Base-by-base conservation (phyloP, 2,888 invertebrate genomes). In the Sceliomorpha sp. region DNA sequence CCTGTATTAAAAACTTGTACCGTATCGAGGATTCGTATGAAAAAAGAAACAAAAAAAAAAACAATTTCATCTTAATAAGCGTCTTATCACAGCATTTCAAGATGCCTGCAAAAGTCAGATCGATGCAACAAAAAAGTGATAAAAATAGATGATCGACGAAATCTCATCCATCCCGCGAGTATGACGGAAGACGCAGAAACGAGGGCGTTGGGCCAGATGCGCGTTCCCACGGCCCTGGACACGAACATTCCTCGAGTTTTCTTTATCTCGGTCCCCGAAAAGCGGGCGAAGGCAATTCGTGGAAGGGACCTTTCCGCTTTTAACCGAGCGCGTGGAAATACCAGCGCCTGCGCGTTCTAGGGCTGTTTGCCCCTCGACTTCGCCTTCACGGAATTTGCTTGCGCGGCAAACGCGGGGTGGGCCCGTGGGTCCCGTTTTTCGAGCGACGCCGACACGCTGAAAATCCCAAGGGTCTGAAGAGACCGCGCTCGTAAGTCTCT, bases 241-340 rank as follows among this genome's bases (percentile, higher is more conserved):
- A 48, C 59, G 53, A 67, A 58, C 69, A 50, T 51, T 59, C 48
- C 36, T 39, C 62, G 60, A 51, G 66, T 67, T 73, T 71, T 59
- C 75, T 75, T 79, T 81, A 78, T 80, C 78, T 75, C 64, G 72
- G 73, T 75, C 68, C 70, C 77, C 79, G 82, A 84, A 84, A 84
- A 78, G 77, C 76, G 77, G 82, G 81, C 76, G 84, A 80, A 73
- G 75, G n/a, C 76, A 69, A 77, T 84, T 85, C 84, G 73, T 75
- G 78, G 84, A 84, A 84, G 80, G 80, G 78, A 73, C 73, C 78
- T 74, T 74, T 70, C 24, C 36, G 24, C 34, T 79, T 37, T 44
- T 13, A 45, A 42, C 39, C 45, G 51, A 15, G 59, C 39, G 45
- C 17, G 56, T 53, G 34, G 45, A n/a, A n/a, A n/a, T n/a, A n/a